Evolutionary conservation across 2,113 vertebrate genomes (phyloP), one percentile per base, ranked within the genome.

Genomic region (Crotalus tigris): DNA sequence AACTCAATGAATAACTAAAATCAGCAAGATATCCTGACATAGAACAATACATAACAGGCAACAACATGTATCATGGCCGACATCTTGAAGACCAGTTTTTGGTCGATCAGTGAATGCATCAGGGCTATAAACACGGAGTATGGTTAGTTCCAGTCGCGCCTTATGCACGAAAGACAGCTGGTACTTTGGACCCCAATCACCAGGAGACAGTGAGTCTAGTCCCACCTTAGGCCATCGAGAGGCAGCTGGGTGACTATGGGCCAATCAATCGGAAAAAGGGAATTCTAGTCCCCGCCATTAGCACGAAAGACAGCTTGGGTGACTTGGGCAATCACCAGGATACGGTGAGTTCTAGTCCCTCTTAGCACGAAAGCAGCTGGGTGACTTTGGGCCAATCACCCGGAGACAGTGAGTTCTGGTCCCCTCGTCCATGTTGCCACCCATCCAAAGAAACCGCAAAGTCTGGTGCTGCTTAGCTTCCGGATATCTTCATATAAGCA

Each of bases 151-250:
- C 26, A 61, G 59, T 11, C 21, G 24, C 0, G 1, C 9, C 9
- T 59, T 59, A 59, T 3, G 2, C 1, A 59, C 0, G 7, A 3
- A 59, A 24, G 7, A 0, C 0, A 0, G 2, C 7, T 59, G 7
- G 24, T n/a, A 26, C 1, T 26, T 11, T 10, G 23, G 23, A 0
- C 24, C n/a, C 59, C 59, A 61, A 26, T 11, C 9, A 61, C 24
- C 3, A 61, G 59, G 59, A 29, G 3, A 11, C 0, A 0, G 59
- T 26, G 59, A 61, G 9, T 61, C 24, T 26, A 61, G 59, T 29
- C 24, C 59, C 0, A 0, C 23, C 24, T 61, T 61, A 26, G 3
- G 9, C 24, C n/a, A 61, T 0, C 11, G 13, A 64, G n/a, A 0
- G 26, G 1, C 0, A 0, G 3, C 61, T 64, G 3, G 26, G 1